Base-by-base conservation (phyloP, 2,888 invertebrate species). In the Globia sparganii region DNA sequence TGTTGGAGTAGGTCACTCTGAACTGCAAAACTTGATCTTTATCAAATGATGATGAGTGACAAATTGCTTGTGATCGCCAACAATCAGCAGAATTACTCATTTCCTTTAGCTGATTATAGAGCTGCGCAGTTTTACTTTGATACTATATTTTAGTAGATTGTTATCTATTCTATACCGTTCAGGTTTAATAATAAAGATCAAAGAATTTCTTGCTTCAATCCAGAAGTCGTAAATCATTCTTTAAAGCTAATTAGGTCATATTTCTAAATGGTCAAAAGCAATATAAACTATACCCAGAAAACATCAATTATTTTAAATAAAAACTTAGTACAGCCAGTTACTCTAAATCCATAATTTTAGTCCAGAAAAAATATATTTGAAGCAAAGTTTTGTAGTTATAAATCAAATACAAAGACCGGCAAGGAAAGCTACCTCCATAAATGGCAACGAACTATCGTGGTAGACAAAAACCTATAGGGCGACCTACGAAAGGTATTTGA, bases 371-470 rank as follows among this genome's bases (percentile, higher is more conserved):
- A 84, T 13, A 43, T 31, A 56, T 66, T 75, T 80, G 68, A 65
- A 79, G 59, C 77, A 75, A 65, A 80, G 75, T 75, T 81, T 81
- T 83, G 71, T 77, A 74, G 80, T 72, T 81, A 90, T 93, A 92
- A 91, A 92, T 92, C 92, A 92, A 91, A 90, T 84, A 83, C 87
- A 84, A 86, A 89, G 81, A 88, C 84, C 74, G 75, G 86, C 93
- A 93, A 93, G 93, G 92, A 93, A 94, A 93, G 93, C 93, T 69
- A 90, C 84, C 90, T 89, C 91, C 86, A 75, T 90, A 91, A 83
- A 91, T 84, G 91, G 92, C 86, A 89, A 87, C 87, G 78, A 80
- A 88, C 88, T 91, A 86, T 83, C 80, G 80, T 87, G 80, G 66
- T 82, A 83, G 80, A 90, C 87, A 88, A 90, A 90, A 90, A 89